Percentiles rank a stretch among this genome's conserved stretches.
phyloP scores from a whole-genome alignment of 35 echinoderm and acorn worm species.

The Apostichopus parvimensis region DNA sequence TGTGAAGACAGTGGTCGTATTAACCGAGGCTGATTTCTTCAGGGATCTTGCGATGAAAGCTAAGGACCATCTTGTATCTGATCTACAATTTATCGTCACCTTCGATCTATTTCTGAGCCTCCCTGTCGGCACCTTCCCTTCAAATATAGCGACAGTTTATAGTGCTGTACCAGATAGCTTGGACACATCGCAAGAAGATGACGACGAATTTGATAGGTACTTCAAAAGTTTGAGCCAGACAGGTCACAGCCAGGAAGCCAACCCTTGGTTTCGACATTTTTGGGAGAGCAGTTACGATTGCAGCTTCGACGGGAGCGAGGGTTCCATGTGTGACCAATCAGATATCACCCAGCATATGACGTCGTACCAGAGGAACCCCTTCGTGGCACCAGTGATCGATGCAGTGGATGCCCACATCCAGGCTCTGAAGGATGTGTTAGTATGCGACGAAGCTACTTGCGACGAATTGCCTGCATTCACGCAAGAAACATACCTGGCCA shows the following conservation, averaged over 20 bases:
- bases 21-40: not conserved
- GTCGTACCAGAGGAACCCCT: constrained; percentile 8
- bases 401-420: constrained; percentile 18
- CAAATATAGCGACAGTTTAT: not conserved
- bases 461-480: not conserved
- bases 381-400: not conserved
- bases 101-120: not conserved
- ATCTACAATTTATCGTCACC: not conserved
- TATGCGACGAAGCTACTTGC: not conserved
- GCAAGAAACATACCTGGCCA: not conserved
- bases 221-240: constrained; percentile 18
- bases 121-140: not conserved
- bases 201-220: constrained; percentile 23
- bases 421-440: not conserved
- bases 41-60: not conserved
- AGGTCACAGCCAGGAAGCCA: not conserved
- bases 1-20: not conserved
- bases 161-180: constrained; percentile 13
- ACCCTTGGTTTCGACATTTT: constrained; percentile 46
- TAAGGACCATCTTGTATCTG: not conserved
- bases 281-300: constrained; percentile 29
- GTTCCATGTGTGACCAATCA: not conserved
- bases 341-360: not conserved
- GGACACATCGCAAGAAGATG: not conserved
- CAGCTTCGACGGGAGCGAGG: not conserved